Evolutionary conservation across 2,888 invertebrate species (phyloP).

Genomic region (Xestia xanthographa): DNA sequence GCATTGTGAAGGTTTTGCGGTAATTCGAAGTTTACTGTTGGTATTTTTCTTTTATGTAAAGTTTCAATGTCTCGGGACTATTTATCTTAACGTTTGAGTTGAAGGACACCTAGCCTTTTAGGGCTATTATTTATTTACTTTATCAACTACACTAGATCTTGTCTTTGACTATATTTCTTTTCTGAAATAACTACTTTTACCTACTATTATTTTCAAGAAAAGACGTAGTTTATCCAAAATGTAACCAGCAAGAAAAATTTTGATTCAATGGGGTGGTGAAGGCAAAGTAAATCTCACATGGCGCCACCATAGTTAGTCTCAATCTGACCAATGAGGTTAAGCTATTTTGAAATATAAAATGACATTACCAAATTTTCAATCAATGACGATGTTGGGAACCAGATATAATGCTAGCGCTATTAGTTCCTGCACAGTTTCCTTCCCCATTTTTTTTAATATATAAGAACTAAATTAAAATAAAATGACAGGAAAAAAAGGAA

Average conservation of each 20-base stretch:
- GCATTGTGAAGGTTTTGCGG: conserved; percentile 3
- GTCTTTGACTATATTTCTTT: conserved; percentile 7
- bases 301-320: no score
- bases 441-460: no score
- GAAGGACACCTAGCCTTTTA: neutral
- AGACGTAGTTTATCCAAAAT: neutral
- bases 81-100: conserved; percentile 6
- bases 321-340: no score
- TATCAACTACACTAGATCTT: neutral
- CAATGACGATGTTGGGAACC: no score
- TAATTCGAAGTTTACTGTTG: neutral
- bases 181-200: neutral
- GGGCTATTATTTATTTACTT: conserved; percentile 16
- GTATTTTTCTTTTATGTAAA: conserved; percentile 16
- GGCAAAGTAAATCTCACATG: no score
- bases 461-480: neutral
- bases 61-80: conserved; percentile 4
- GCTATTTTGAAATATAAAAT: no score
- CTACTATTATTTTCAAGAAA: neutral
- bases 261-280: no score
- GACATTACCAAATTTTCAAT: no score
- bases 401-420: no score
- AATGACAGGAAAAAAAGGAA: neutral
- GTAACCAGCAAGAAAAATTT: neutral
- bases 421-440: no score